Evolutionary conservation across 1,140 invertebrate genomes (phyloP), one percentile per base, ranked within the genome.

Genomic region (Chironomus striatipennis): DNA sequence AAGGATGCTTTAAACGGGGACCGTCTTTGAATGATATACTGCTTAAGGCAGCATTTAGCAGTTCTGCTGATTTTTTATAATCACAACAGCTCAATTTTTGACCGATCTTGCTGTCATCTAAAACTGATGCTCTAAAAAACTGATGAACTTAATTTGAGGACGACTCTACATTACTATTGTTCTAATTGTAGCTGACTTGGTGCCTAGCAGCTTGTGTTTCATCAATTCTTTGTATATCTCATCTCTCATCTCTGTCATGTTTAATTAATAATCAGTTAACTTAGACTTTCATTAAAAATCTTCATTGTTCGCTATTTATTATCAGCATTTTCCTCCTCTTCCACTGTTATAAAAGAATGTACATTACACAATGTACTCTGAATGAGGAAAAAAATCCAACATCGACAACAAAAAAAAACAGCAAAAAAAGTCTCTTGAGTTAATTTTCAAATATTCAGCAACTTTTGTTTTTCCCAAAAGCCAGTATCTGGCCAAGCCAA

Each of bases 221-320:
- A 57, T 57, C 47, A 57, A 57, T 57, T 57, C 47, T n/a, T 47
- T 57, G 47, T 57, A 12, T 57, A n/a, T 57, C n/a, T 57, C 12
- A 57, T 57, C n/a, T 15, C 12, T 57, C 47, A 57, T 57, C 12
- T 57, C 47, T 57, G 47, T 57, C 47, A 57, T 57, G 47, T 70
- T 70, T 70, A 70, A 70, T 70, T 70, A 70, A 70, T 70, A 70
- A 70, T 70, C 65, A 70, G 65, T 70, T 70, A 70, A 21, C 65
- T 18, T 70, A 9, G 17, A 17, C 20, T 20, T 70, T 70, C 65
- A 70, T 70, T 70, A 70, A 20, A n/a, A 20, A 10, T 70, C 65
- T 70, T 70, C 65, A 70, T 70, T 70, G 65, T 70, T 70, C 65
- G 65, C 17, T 18, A 20, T 70, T 70, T 57, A 57, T 70, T 70